Percentiles rank a stretch among this genome's conserved stretches.
These are phyloP conservation scores for Tympanoctomys barrerae DNA, from an alignment of 2,797 vertebrate genomes.

Conservation along the genomic window DNA sequence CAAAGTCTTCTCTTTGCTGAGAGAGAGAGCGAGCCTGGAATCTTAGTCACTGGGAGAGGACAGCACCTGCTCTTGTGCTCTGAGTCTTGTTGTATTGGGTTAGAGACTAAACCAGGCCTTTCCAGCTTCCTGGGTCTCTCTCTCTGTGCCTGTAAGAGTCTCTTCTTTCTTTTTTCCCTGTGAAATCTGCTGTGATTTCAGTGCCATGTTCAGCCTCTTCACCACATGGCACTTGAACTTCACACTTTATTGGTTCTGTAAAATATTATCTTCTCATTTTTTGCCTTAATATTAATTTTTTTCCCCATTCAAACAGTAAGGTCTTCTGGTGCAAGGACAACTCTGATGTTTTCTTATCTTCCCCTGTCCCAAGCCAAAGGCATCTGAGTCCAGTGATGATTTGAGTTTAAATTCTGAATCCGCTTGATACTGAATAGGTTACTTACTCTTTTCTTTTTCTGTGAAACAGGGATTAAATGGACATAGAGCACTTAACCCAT, in stretches of 20 bases:
- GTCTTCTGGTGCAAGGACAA: background rate
- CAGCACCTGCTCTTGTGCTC: background rate
- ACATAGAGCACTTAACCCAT: background rate
- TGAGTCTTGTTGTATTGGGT: background rate
- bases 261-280: background rate
- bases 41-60: background rate
- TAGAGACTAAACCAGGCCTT: background rate
- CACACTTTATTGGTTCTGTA: background rate
- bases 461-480: constrained; percentile 18
- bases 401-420: constrained; percentile 24
- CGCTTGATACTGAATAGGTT: background rate
- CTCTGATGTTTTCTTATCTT: background rate
- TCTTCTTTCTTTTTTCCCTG: background rate
- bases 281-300: background rate
- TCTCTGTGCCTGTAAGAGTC: background rate
- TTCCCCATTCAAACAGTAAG: background rate
- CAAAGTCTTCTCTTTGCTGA: background rate
- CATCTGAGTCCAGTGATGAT: background rate
- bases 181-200: background rate
- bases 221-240: background rate
- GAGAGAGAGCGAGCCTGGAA: background rate
- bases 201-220: background rate
- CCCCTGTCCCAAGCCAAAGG: background rate
- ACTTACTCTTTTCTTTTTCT: background rate
- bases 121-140: background rate